Evolutionary conservation across 2,797 vertebrate species (phyloP).

Genomic region (Gallinago solitaria): DNA sequence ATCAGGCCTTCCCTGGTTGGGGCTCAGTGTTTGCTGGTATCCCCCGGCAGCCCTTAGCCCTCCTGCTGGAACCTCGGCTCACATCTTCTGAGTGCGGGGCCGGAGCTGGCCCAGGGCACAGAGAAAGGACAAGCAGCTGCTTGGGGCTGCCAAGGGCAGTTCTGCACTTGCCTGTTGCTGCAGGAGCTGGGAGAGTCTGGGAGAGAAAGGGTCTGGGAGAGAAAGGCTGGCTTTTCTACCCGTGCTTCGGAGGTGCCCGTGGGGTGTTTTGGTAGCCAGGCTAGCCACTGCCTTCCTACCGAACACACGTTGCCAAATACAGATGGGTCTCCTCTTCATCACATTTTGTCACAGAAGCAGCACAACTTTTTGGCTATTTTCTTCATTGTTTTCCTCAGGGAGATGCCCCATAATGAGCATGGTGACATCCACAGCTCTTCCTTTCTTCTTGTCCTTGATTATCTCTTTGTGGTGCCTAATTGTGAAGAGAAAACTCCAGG

Average conservation of each 20-base stretch:
- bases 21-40: background rate
- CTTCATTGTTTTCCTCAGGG: background rate
- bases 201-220: background rate
- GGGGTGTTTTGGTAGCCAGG: background rate
- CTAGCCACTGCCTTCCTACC: background rate
- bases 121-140: background rate
- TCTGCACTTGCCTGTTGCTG: background rate
- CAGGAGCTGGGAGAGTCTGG: background rate
- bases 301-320: fast-evolving
- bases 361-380: background rate
- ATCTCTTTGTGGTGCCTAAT: background rate
- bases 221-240: background rate
- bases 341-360: background rate
- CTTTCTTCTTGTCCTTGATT: background rate
- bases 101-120: background rate
- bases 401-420: background rate
- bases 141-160: background rate
- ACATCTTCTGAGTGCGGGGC: fast-evolving
- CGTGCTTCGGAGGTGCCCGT: fast-evolving
- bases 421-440: background rate
- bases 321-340: background rate
- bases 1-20: fast-evolving
- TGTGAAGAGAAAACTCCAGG: background rate
- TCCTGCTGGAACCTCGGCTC: background rate
- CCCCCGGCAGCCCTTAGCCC: fast-evolving